Evolutionary conservation across 2,113 vertebrate species (phyloP).

Genomic region (Psittacara wagleri): DNA sequence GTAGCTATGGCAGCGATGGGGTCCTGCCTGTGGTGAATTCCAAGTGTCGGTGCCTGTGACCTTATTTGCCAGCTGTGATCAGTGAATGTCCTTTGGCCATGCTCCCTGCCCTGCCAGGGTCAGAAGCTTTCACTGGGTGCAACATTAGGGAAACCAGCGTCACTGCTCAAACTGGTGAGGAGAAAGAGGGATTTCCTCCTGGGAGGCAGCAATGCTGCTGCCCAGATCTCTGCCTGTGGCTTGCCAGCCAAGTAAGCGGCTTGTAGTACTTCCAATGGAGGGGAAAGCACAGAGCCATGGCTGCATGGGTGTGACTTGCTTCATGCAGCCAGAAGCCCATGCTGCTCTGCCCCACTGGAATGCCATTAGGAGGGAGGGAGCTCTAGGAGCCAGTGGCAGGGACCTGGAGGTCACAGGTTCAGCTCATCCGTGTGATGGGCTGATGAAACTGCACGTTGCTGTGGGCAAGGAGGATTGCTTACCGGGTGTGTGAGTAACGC

Average conservation of each 20-base stretch:
- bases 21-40: not conserved
- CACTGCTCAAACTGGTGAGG: rapidly evolving
- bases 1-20: not conserved
- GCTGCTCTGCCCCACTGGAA: not conserved
- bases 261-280: not conserved
- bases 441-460: not conserved
- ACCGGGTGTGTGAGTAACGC: not conserved
- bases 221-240: not conserved
- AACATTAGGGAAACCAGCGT: not conserved
- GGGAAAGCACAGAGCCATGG: not conserved
- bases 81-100: not conserved
- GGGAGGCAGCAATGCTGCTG: rapidly evolving
- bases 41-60: rapidly evolving
- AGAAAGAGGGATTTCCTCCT: not conserved
- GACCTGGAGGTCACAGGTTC: not conserved
- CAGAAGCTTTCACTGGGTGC: not conserved
- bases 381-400: not conserved
- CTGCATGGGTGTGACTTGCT: not conserved
- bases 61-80: not conserved
- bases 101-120: not conserved
- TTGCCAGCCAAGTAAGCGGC: not conserved
- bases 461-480: not conserved
- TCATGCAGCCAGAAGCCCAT: not conserved
- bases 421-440: not conserved
- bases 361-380: not conserved